Base-by-base conservation (phyloP, 2,113 vertebrate genomes). In the Tenebrosternarchus preto region DNA sequence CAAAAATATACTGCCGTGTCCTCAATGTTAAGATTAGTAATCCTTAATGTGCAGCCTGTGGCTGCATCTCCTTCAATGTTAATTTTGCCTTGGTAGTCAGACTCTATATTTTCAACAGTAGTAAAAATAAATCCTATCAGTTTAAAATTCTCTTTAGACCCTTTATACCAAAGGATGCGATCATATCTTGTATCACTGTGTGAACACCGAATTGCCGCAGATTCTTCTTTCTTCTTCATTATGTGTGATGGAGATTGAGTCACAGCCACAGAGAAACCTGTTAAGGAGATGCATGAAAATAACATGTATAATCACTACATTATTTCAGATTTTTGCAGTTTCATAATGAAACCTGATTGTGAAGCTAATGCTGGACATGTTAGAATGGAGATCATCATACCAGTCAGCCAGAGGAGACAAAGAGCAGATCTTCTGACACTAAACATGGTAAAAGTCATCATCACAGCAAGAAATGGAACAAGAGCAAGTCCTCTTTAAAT, bases 1-100 rank as follows among this genome's bases (percentile, higher is more conserved):
- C 89, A 90, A 82, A 75, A 89, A 85, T 89, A 90, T 19, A 84
- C 19, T 4, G 80, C 68, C 5, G 77, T 85, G 85, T 87, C 87
- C 29, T 78, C 64, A 46, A 22, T 72, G 56, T 36, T 80, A n/a
- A 67, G 71, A 31, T 22, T 68, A 27, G 60, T 24, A 27, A 87
- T 55, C 16, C 17, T 76, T 46, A 87, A 53, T 2, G 17, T 43
- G n/a, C 84, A 77, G 0, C 73, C 0, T 0, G 7, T 59, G 0
- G n/a, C 0, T 11, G 79, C 24, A 0, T 88, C 1, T 71, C 88
- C 87, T 0, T 39, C 0, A 7, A 90, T 25, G 20, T 0, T 12
- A 8, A 90, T 82, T 63, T 90, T 88, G 5, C 16, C 50, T 59
- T 73, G 22, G 16, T 85, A 60, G 0, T 72, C 31, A 0, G 78